phyloP scores from a whole-genome alignment of 1,140 invertebrate genomes.

The Elymnias hypermnestra region DNA sequence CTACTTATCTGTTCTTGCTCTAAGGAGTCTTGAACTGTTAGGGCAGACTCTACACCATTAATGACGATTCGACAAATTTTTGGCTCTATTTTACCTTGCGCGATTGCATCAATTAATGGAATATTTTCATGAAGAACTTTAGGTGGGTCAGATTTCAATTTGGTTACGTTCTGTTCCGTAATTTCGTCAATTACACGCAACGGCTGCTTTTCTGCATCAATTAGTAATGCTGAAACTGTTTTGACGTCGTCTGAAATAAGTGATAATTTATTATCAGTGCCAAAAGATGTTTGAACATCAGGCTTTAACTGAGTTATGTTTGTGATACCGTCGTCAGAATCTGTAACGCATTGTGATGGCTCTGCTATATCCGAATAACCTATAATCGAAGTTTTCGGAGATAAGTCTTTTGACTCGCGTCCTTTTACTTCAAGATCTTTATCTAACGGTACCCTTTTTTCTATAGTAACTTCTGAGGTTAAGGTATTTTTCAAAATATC shows the following conservation, averaged over 20 bases:
- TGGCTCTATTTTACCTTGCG: slow-evolving; percentile 84
- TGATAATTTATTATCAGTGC: neutral
- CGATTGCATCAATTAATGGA: slow-evolving; percentile 83
- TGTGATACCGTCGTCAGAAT: neutral
- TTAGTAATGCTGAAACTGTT: slow-evolving; percentile 47
- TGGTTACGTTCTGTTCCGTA: slow-evolving; percentile 60
- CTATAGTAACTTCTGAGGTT: slow-evolving; percentile 69
- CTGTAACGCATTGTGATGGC: neutral
- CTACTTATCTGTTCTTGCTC: slow-evolving; percentile 81
- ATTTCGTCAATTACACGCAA: slow-evolving; percentile 68
- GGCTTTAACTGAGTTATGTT: neutral
- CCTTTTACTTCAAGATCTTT: neutral
- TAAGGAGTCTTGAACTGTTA: slow-evolving; percentile 80
- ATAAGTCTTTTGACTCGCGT: neutral
- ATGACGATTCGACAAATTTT: slow-evolving; percentile 81
- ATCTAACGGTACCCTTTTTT: too few relatives aligned
- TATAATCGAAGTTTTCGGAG: neutral
- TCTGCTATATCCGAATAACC: neutral
- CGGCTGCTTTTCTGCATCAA: slow-evolving; percentile 63
- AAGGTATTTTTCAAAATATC: slow-evolving; percentile 63
- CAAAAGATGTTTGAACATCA: neutral
- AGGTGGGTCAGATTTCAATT: slow-evolving; percentile 36
- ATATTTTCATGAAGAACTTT: slow-evolving; percentile 67
- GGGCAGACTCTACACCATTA: slow-evolving; percentile 75
- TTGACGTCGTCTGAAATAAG: slow-evolving; percentile 32